These are phyloP conservation scores for Oryzaephilus surinamensis DNA, from an alignment of 1,140 invertebrate species.

Conservation along the genomic window DNA sequence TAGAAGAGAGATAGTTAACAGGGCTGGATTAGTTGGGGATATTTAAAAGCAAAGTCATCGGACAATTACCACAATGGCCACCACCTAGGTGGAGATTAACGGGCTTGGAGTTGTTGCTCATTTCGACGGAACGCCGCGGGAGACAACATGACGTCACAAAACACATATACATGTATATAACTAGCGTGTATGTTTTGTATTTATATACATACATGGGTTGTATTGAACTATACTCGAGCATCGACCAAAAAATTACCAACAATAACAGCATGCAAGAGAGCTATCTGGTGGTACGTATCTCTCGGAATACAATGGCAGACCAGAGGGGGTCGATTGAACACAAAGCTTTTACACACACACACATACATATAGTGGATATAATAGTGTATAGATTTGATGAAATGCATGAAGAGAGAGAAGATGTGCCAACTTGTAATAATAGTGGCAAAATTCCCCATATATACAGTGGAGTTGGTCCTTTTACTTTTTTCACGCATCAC, in stretches of 20 bases:
- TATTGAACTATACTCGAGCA: conserved; percentile 23
- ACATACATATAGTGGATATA: too few species aligned
- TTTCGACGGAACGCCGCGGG: conserved; percentile 19
- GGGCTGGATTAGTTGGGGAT: conserved; percentile 16
- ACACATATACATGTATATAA: too few species aligned
- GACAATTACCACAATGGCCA: conserved; percentile 22
- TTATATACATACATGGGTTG: too few species aligned
- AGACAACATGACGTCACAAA: conserved; percentile 17
- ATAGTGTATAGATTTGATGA: too few species aligned
- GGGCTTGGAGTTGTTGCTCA: conserved; percentile 17
- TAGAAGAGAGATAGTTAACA: too few species aligned
- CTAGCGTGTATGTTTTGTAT: too few species aligned
- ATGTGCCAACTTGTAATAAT: too few species aligned
- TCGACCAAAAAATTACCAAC: conserved; percentile 29
- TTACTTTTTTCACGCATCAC: too few species aligned
- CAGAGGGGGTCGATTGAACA: conserved; percentile 14
- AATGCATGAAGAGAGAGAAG: too few species aligned
- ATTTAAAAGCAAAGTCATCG: conserved; percentile 17
- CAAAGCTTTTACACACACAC: conserved; percentile 14
- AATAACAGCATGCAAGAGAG: conserved; percentile 27
- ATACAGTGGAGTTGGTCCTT: too few species aligned
- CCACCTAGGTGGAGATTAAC: conserved; percentile 25
- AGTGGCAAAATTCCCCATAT: too few species aligned
- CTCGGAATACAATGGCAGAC: conserved; percentile 13
- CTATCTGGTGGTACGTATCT: conserved; percentile 22